A percentile compares a stretch with the other conserved stretches of the same genome.
These are phyloP conservation scores for Mugil cephalus DNA, from an alignment of 2,113 vertebrate genomes.

Conservation along the genomic window DNA sequence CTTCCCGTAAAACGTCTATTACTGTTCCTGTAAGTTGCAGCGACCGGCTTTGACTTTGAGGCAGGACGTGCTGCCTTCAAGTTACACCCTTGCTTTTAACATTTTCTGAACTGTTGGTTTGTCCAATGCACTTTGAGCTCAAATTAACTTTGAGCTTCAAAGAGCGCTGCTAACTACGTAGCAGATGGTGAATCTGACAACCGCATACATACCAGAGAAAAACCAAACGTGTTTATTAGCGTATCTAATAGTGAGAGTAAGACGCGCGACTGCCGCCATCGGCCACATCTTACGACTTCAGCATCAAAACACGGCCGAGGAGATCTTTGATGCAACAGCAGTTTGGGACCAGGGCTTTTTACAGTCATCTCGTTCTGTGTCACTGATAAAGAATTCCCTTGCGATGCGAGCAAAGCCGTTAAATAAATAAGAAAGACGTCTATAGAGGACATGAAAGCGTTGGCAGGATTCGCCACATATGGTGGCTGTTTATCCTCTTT, in stretches of 20 bases:
- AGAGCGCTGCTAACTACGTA: constrained; percentile 44
- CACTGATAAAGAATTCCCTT: constrained; percentile 43
- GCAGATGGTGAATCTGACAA: constrained; percentile 59
- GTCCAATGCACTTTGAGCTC: constrained; percentile 14
- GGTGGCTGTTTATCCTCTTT: constrained; percentile 44
- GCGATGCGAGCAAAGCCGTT: constrained; percentile 46
- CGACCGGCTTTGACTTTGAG: neutral
- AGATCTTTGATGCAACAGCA: constrained; percentile 67
- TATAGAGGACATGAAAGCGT: constrained; percentile 36
- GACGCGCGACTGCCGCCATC: constrained; percentile 40
- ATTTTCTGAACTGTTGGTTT: neutral
- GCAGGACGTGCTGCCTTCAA: neutral
- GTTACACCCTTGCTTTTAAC: constrained; percentile 13
- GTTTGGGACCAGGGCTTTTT: constrained; percentile 49
- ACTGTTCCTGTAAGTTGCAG: neutral
- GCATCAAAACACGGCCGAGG: constrained; percentile 44
- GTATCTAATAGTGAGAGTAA: constrained; percentile 73
- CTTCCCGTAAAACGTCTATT: neutral
- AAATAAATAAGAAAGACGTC: constrained; percentile 34
- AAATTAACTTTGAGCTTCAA: constrained; percentile 47
- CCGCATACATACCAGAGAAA: constrained; percentile 63
- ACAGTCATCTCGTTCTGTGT: constrained; percentile 41
- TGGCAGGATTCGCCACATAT: constrained; percentile 49
- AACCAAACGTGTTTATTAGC: constrained; percentile 61
- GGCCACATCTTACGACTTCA: constrained; percentile 71